Base-by-base conservation (phyloP, 2,888 invertebrate species). In the Ormia ochracea region DNA sequence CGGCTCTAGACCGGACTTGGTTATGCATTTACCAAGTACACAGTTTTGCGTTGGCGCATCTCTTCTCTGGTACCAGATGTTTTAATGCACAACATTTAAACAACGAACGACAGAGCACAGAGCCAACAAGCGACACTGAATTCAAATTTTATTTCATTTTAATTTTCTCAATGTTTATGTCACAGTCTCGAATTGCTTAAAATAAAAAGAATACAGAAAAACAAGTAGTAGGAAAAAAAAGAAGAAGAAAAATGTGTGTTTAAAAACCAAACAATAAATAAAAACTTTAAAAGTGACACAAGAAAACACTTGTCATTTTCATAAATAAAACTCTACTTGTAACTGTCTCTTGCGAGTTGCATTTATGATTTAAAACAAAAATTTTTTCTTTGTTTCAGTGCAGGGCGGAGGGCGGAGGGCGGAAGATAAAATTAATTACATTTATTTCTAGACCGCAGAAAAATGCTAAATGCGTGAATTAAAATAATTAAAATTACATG, bases 11-110 rank as follows among this genome's bases (percentile, higher is more conserved):
- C n/a, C 19, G 31, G 84, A 87, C 86, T 84, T 84, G 85, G 84
- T 84, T 86, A 86, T 4, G 26, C 38, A 38, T 87, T 86, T 87
- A 85, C 84, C 82, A 48, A n/a, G 65, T 41, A 21, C 21, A 21
- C 54, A 48, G 31, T 68, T 78, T 78, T 78, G 78, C 66, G 66
- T 78, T 78, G 78, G 78, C 66, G 73, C 68, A 48, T 56, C 56
- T 68, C 28, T 54, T 14, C 48, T 72, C 19, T 66, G 59, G 45
- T 73, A 78, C 73, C 78, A 78, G 78, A 78, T 78, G 78, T 78
- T 73, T 63, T 41, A 52, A 63, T 41, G 50, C 28, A 56, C 21
- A 36, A 38, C 12, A 38, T 26, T 17, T 26, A 26, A 23, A 23
- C 41, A 33, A 52, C 41, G 59, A 12, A 58, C 48, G 21, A 45